Evolutionary conservation across 2,888 invertebrate genomes (phyloP).

Genomic region (Horisme vitalbata): DNA sequence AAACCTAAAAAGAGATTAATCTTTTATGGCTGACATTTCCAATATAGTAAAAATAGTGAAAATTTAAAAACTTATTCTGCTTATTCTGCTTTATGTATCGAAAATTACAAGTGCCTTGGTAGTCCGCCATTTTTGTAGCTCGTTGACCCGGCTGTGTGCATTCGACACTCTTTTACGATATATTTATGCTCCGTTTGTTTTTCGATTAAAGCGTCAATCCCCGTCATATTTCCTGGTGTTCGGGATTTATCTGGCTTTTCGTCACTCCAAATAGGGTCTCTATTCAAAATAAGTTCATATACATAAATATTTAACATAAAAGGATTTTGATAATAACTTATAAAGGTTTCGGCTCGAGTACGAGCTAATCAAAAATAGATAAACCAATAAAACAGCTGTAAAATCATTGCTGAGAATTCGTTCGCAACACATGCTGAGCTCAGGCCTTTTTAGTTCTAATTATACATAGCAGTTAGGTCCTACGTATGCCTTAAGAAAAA

Average conservation of each 20-base stretch:
- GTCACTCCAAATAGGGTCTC: slow-evolving; percentile 3
- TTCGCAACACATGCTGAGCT: too few species aligned
- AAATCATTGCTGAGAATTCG: too few species aligned
- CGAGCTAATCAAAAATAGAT: too few species aligned
- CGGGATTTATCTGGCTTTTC: slow-evolving; percentile 6
- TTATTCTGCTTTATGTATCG: slow-evolving; percentile 21
- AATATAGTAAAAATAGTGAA: too few species aligned
- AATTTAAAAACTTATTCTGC: slow-evolving; percentile 1
- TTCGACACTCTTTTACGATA: slow-evolving; percentile 26
- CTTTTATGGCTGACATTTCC: too few species aligned
- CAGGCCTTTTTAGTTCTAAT: too few species aligned
- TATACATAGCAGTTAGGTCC: too few species aligned
- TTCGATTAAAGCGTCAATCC: slow-evolving; percentile 60
- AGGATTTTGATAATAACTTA: too few species aligned
- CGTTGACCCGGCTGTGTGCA: slow-evolving; percentile 26
- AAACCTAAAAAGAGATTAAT: too few species aligned
- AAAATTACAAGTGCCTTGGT: slow-evolving; percentile 31
- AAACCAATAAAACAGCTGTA: too few species aligned
- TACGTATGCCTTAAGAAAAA: too few species aligned
- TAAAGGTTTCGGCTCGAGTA: background rate
- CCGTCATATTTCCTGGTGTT: slow-evolving; percentile 26
- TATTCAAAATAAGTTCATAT: background rate
- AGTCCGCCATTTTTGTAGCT: slow-evolving; percentile 37
- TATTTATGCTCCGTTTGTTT: slow-evolving; percentile 56
- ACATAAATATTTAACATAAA: too few species aligned